Conservation (phyloP, 2,888 invertebrate genomes). For the Hanleya hanleyi region DNA sequence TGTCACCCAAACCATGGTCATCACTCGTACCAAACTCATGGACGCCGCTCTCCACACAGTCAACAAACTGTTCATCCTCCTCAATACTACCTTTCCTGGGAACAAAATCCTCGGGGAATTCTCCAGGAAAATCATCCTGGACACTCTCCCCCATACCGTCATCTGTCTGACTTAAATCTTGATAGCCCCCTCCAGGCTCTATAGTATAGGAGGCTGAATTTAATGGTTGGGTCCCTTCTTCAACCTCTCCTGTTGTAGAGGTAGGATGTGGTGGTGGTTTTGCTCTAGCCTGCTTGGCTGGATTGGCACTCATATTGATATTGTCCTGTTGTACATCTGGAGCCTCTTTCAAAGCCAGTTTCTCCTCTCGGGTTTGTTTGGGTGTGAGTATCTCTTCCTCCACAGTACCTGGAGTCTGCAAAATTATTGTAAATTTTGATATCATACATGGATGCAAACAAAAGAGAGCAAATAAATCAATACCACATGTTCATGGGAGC, state of each 20-base stretch:
- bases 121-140: constrained; percentile 3
- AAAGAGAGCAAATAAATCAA: too few species aligned
- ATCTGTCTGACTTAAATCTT: constrained; percentile 1
- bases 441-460: too few species aligned
- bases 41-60: neutral
- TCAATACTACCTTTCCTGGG: neutral
- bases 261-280: neutral
- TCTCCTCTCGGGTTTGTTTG: too few species aligned
- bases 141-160: constrained; percentile 7
- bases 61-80: neutral
- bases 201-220: too few species aligned
- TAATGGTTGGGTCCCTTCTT: neutral
- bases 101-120: neutral
- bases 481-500: too few species aligned
- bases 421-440: too few species aligned
- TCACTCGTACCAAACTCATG: constrained; percentile 1
- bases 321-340: too few species aligned
- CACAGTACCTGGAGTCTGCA: too few species aligned
- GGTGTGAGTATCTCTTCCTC: too few species aligned
- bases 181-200: neutral
- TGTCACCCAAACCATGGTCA: constrained; percentile 4
- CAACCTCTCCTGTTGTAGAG: neutral
- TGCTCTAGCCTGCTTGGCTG: too few species aligned
- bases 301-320: too few species aligned
- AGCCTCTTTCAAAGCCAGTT: too few species aligned